Conservation (phyloP, 2,113 vertebrate genomes). For the Grammomys surdaster region DNA sequence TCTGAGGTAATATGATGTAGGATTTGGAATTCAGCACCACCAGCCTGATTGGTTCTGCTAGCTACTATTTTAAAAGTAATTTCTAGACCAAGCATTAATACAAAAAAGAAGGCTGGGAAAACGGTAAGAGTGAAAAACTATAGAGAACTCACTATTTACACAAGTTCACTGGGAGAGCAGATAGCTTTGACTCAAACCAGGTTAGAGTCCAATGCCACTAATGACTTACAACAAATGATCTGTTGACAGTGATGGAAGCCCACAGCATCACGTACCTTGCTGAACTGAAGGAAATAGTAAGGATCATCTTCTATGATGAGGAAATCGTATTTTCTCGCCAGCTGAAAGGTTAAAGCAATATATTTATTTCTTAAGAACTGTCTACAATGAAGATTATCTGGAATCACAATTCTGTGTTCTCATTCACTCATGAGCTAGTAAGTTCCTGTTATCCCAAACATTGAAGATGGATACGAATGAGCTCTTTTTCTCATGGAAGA, state of each 20-base stretch:
- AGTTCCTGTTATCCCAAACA: not conserved
- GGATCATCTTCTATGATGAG: constrained; percentile 99
- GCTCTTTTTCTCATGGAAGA: not conserved
- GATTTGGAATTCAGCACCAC: not conserved
- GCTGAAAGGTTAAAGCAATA: constrained; percentile 84
- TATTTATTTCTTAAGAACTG: constrained; percentile 1
- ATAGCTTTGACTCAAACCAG: not conserved
- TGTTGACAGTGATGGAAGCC: not conserved
- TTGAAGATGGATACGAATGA: not conserved
- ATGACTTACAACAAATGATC: not conserved
- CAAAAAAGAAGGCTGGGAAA: not conserved
- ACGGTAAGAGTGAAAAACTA: not conserved
- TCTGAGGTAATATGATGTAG: not conserved
- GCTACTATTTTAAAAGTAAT: constrained; percentile 6
- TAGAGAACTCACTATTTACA: not conserved
- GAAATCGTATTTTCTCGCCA: constrained; percentile 94
- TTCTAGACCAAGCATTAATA: constrained; percentile 26
- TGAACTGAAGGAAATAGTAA: constrained; percentile 97
- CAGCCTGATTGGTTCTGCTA: not conserved
- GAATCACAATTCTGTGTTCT: not conserved
- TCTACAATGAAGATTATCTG: constrained; percentile 33
- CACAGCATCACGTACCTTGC: constrained; percentile 89
- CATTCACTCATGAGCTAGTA: not conserved
- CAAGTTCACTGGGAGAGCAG: not conserved
- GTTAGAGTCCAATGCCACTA: not conserved